Evolutionary conservation across 2,888 invertebrate species (phyloP), one percentile per base, ranked within the genome.

Genomic region (Drosophila aldrichi): DNA sequence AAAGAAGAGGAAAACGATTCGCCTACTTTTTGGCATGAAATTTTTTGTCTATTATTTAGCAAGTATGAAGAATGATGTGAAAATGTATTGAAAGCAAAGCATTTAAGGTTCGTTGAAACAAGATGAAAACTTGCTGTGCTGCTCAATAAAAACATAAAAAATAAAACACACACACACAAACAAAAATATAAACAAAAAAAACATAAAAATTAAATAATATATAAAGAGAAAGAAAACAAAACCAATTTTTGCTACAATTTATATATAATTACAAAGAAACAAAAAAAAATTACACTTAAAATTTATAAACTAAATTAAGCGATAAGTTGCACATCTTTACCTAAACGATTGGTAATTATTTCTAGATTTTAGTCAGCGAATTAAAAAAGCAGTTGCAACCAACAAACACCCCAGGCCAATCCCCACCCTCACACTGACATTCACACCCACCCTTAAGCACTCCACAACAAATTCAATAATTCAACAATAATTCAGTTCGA

Each of bases 91-190:
- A 81, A 79, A 68, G 82, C 75, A 79, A 84, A 81, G 82, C 84
- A 84, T 79, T 77, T 77, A 74, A 72, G 57, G 67, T 81, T 79
- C 81, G 76, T 86, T 83, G 79, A 65, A 75, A 77, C 62, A 74
- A 81, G 48, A 74, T 77, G 64, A 81, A 83, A 81, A 88, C 89
- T 91, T 92, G 92, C 91, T 92, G 91, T 92, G 91, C 91, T 91
- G 91, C 92, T 91, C 92, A 92, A 92, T 92, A 92, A 92, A 73
- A 85, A 73, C 54, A 90, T 81, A 70, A 79, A 72, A 72, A 63
- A 70, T 63, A 38, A 54, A n/a, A 36, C 55, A 91, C 80, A 92
- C 70, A 84, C 70, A 71, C 61, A 91, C 63, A 65, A 71, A 67
- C 55, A 66, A 78, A 57, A 18, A 52, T 62, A 60, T 59, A 61